Conservation (phyloP, 2,888 invertebrate species). For the Ormyrus thymus region DNA sequence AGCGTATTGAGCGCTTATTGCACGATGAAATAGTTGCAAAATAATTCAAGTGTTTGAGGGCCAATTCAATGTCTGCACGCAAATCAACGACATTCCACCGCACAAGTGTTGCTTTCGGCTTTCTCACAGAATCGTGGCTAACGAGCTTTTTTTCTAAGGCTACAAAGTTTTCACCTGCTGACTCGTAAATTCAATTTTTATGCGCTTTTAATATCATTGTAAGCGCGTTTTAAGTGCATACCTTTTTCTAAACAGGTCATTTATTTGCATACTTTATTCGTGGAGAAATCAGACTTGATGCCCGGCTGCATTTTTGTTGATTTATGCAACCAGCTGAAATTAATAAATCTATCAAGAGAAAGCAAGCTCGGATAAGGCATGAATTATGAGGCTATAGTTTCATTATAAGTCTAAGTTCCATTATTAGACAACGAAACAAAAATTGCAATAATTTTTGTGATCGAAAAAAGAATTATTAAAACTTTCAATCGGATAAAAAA, state of each 20-base stretch:
- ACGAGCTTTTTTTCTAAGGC: conserved; percentile 22
- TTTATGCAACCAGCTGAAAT: not conserved
- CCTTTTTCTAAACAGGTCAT: not conserved
- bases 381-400: not conserved
- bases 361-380: not conserved
- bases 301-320: no score
- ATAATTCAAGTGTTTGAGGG: no score
- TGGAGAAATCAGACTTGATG: no score
- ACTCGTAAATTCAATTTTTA: conserved; percentile 35
- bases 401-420: no score
- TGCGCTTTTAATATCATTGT: conserved; percentile 42
- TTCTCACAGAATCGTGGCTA: not conserved
- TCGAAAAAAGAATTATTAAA: no score
- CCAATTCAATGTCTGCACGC: conserved; percentile 22
- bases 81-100: conserved; percentile 24
- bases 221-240: conserved; percentile 34
- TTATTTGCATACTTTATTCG: conserved; percentile 3
- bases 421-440: no score
- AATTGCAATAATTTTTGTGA: no score
- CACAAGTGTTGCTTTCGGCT: not conserved
- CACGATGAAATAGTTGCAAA: no score
- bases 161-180: not conserved
- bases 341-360: conserved; percentile 19
- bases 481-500: no score
- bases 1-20: no score